Percentiles rank a stretch among this genome's conserved stretches.
Conservation (phyloP, 2,888 invertebrate species). For the Galerucella calmariensis region DNA sequence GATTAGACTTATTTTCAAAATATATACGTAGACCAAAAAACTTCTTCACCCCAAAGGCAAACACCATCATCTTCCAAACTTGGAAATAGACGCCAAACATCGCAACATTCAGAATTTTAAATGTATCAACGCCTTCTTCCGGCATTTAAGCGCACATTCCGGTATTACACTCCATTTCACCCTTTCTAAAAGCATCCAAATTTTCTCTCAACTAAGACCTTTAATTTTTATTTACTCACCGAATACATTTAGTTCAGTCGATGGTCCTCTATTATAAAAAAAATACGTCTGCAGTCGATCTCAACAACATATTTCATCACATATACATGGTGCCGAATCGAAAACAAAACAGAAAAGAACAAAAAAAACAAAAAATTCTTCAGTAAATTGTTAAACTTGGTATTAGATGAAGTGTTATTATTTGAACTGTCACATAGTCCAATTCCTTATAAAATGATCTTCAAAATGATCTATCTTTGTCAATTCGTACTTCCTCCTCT, state of each 20-base stretch:
- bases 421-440: no score
- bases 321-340: no score
- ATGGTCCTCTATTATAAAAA: background rate
- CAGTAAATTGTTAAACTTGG: no score
- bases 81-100: constrained; percentile 15
- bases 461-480: no score
- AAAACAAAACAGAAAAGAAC: no score
- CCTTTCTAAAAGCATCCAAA: constrained; percentile 32
- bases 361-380: no score
- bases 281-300: no score
- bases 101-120: constrained; percentile 22
- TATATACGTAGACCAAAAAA: background rate
- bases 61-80: background rate
- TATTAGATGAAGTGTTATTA: no score
- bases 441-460: no score
- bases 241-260: constrained; percentile 13
- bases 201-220: constrained; percentile 9
- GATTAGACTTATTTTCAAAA: no score
- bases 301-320: no score
- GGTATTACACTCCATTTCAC: constrained; percentile 38
- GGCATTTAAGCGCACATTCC: constrained; percentile 25
- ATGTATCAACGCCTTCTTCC: constrained; percentile 33
- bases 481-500: no score
- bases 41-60: background rate
- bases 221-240: constrained; percentile 28